These are phyloP conservation scores for Campoletis raptor DNA, from an alignment of 2,888 invertebrate species.

Conservation along the genomic window DNA sequence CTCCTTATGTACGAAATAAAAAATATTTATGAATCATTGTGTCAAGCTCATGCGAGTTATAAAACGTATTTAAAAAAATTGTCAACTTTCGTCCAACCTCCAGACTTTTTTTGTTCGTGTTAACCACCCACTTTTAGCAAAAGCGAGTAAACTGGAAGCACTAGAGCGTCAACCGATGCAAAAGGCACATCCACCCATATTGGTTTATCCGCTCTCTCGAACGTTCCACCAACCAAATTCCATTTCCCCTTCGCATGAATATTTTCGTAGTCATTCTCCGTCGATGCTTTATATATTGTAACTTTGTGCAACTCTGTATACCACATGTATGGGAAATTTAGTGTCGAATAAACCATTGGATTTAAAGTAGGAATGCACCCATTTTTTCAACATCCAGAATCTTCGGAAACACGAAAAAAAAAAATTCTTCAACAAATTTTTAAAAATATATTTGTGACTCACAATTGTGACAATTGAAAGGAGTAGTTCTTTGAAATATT, in stretches of 20 bases:
- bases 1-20: neutral
- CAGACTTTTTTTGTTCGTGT: slow-evolving; percentile 27
- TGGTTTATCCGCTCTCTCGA: slow-evolving; percentile 61
- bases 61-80: slow-evolving; percentile 48
- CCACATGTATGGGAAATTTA: neutral
- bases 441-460: neutral
- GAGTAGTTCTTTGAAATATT: neutral
- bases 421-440: neutral
- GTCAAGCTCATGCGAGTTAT: neutral
- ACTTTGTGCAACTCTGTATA: slow-evolving; percentile 10
- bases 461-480: no score
- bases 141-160: slow-evolving; percentile 35
- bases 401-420: neutral
- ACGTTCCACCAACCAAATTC: slow-evolving; percentile 50
- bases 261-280: slow-evolving; percentile 64
- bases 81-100: slow-evolving; percentile 26
- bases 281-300: slow-evolving; percentile 25
- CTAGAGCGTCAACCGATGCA: slow-evolving; percentile 45
- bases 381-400: neutral
- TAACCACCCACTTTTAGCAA: slow-evolving; percentile 57
- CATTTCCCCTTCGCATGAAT: slow-evolving; percentile 60
- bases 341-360: neutral
- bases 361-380: neutral
- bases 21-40: neutral
- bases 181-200: slow-evolving; percentile 48